Evolutionary conservation across 2,797 vertebrate genomes (phyloP), one percentile per base, ranked within the genome.

Genomic region (Acanthis flammea): DNA sequence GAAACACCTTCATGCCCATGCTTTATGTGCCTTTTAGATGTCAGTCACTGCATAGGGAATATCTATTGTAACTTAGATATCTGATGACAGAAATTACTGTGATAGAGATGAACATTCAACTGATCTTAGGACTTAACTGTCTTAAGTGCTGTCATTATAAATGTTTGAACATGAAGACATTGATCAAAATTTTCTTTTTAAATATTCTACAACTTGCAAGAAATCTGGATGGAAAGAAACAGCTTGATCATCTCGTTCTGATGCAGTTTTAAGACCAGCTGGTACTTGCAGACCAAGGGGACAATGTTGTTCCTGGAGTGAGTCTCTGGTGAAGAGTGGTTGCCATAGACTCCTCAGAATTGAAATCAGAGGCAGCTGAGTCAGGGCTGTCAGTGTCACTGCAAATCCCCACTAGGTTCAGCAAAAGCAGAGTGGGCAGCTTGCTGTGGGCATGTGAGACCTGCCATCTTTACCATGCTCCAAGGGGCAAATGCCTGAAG

Each of bases 291-390:
- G 35, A 65, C 3, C 11, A 39, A 76, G 14, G 5, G 8, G 11
- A 30, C 12, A 4, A 35, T 24, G 23, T 8, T 27, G 14, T 4
- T 39, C 3, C 19, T 60, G 45, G 19, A 9, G 4, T 53, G 31
- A 82, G 33, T 39, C 25, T 51, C 21, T 35, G 14, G 18, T 19
- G 45, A 53, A 41, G 22, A 47, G 31, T 1, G 2, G 15, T 17
- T 71, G 10, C 31, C 35, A 23, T 13, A 23, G 0, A 0, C 8
- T 65, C 15, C 28, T 17, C 28, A n/a, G n/a, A 63, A 57, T 2
- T 45, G 4, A 76, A 61, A 62, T 30, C 6, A 17, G 50, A 45
- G 33, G 7, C 37, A 82, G 22, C 10, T 78, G 42, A 0, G 0
- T 42, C 0, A 1, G 13, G 25, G 27, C 7, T 21, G 11, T 55